A percentile compares a stretch with the other conserved stretches of the same genome.
These are phyloP conservation scores for Pachypanchax playfairii DNA, from an alignment of 2,113 vertebrate genomes.

Conservation along the genomic window DNA sequence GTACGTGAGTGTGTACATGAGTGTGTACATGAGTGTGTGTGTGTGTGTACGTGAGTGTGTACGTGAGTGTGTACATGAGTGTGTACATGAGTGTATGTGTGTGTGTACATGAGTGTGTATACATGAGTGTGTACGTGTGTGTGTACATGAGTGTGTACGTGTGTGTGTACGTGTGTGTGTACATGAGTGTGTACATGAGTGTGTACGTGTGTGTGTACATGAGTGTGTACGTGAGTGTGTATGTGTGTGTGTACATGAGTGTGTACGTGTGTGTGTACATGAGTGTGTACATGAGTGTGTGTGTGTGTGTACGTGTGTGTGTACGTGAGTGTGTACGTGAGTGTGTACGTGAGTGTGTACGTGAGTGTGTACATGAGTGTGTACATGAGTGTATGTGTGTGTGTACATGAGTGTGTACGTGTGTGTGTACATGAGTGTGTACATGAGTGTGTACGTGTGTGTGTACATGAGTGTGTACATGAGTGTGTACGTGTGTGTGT, in stretches of 20 bases:
- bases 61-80: slow-evolving; percentile 6
- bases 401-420: neutral
- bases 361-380: slow-evolving; percentile 5
- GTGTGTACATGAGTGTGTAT: neutral
- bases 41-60: slow-evolving; percentile 11
- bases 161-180: no score
- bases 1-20: slow-evolving; percentile 15
- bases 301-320: no score
- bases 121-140: slow-evolving; percentile 13
- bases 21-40: no score
- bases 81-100: no score
- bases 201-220: slow-evolving; percentile 11
- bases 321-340: slow-evolving; percentile 4
- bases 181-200: neutral
- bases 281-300: no score
- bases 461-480: no score
- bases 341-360: slow-evolving; percentile 3
- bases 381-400: no score
- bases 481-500: no score
- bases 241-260: slow-evolving; percentile 5
- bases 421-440: slow-evolving; percentile 10
- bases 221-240: no score
- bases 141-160: slow-evolving; percentile 4
- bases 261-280: slow-evolving; percentile 2
- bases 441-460: slow-evolving; percentile 6